Percentiles rank a stretch among this genome's conserved stretches.
These are phyloP conservation scores for Dysmachus trigonus DNA, from an alignment of 2,888 invertebrate genomes.

Conservation along the genomic window DNA sequence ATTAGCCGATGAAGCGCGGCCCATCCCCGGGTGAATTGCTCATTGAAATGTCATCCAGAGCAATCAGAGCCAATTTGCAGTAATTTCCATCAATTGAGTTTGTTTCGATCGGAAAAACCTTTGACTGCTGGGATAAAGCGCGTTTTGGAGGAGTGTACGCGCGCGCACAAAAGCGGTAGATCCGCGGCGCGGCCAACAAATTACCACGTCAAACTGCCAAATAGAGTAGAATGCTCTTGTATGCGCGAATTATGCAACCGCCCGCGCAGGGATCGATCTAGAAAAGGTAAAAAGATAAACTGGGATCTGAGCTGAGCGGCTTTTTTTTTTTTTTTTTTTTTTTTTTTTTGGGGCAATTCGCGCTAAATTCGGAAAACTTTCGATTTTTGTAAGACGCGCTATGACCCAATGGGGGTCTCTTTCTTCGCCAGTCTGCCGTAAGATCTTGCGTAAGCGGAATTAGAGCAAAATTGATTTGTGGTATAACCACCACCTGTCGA, in stretches of 20 bases:
- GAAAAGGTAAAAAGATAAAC: not conserved
- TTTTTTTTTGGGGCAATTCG: not conserved
- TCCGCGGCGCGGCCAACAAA: not conserved
- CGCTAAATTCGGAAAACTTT: not conserved
- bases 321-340: too few relatives aligned
- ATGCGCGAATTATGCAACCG: not conserved
- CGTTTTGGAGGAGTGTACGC: not conserved
- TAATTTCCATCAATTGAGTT: conserved; percentile 39
- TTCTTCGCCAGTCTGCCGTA: not conserved
- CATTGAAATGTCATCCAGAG: conserved; percentile 38
- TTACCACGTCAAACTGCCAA: not conserved
- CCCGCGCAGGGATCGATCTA: not conserved
- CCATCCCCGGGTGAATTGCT: conserved; percentile 25
- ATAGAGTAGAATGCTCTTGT: not conserved
- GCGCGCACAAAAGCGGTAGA: not conserved
- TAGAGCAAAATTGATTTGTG: conserved; percentile 6
- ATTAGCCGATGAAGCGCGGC: conserved; percentile 22
- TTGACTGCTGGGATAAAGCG: not conserved
- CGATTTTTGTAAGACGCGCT: not conserved
- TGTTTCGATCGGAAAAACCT: conserved; percentile 22
- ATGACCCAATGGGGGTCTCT: not conserved
- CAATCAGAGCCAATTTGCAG: conserved; percentile 34
- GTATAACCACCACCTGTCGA: conserved; percentile 2
- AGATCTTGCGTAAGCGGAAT: conserved; percentile 10
- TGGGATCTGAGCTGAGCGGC: not conserved